A percentile compares a stretch with the other conserved stretches of the same genome.
Evolutionary conservation across 30 jellyfish, hydroid and myxozoan species (phyloP).

Genomic region (Pelagia noctiluca): DNA sequence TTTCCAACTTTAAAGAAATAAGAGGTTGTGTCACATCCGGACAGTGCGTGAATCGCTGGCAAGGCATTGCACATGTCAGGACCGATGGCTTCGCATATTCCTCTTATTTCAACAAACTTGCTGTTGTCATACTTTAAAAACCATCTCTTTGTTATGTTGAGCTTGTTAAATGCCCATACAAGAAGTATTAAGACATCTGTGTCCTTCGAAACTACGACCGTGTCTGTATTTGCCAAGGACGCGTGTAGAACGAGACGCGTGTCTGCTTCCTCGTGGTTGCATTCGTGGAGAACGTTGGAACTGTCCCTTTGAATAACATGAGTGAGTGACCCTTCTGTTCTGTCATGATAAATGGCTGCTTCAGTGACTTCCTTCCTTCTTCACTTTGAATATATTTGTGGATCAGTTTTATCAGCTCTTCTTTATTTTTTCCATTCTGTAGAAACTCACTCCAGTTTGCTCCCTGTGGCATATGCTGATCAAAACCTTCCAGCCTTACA

Average conservation of each 20-base stretch:
- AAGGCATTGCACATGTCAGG: constrained; percentile 35
- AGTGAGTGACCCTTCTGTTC: neutral
- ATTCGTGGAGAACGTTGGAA: neutral
- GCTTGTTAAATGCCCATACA: constrained; percentile 21
- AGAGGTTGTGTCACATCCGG: constrained; percentile 66
- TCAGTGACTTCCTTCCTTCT: constrained; percentile 22
- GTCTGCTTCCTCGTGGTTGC: constrained; percentile 63
- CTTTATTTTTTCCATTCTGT: constrained; percentile 36
- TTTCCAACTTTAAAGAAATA: constrained; percentile 48
- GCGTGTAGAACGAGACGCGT: constrained; percentile 52
- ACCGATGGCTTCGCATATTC: constrained; percentile 38
- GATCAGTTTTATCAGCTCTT: constrained; percentile 19
- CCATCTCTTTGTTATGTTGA: constrained; percentile 33
- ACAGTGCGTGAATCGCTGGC: constrained; percentile 46
- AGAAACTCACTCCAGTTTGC: constrained; percentile 41
- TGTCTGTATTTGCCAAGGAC: constrained; percentile 16
- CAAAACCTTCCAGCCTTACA: constrained; percentile 21
- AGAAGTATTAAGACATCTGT: constrained; percentile 53
- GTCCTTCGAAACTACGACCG: constrained; percentile 45
- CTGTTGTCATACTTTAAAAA: constrained; percentile 43
- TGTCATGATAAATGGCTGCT: neutral
- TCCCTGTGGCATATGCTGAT: constrained; percentile 60
- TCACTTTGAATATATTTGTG: constrained; percentile 24
- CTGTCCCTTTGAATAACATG: neutral
- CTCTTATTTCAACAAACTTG: constrained; percentile 60